Evolutionary conservation across 2,797 vertebrate species (phyloP).

Genomic region (Cyprinodon diabolis): DNA sequence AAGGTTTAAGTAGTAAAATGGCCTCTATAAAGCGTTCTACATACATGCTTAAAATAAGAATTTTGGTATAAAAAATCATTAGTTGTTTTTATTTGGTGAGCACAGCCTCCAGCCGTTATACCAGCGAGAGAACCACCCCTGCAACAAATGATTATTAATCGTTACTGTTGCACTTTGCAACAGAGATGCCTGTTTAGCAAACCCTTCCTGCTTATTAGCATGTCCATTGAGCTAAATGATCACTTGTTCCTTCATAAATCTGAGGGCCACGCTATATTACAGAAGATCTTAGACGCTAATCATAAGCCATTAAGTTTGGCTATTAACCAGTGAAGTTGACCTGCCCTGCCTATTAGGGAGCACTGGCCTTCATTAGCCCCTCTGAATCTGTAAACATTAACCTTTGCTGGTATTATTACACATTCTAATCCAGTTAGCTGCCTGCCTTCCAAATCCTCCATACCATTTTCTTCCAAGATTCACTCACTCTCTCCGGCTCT

Average conservation of each 20-base stretch:
- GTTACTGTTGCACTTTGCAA: not conserved
- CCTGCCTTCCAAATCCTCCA: conserved; percentile 42
- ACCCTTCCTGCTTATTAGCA: not conserved
- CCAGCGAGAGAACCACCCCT: not conserved
- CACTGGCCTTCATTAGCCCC: conserved; percentile 56
- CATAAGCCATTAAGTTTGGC: conserved; percentile 51
- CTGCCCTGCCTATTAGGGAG: conserved; percentile 42
- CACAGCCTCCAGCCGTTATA: not conserved
- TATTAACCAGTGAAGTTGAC: conserved; percentile 59
- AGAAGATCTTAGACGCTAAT: conserved; percentile 41
- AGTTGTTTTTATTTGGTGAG: not conserved
- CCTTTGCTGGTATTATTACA: conserved; percentile 65
- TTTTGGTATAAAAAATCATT: not conserved
- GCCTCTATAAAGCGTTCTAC: no score
- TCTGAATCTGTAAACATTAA: conserved; percentile 66
- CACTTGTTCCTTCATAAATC: not conserved
- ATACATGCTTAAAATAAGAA: not conserved
- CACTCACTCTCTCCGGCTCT: conserved; percentile 14
- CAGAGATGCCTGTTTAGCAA: not conserved
- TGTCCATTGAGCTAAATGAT: conserved; percentile 14
- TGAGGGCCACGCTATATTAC: conserved; percentile 13
- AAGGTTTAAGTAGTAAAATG: not conserved
- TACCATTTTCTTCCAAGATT: conserved; percentile 47
- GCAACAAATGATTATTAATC: not conserved
- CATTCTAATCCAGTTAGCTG: conserved; percentile 68